Conservation (phyloP, 2,888 invertebrate species). For the Calameuta pallipes region DNA sequence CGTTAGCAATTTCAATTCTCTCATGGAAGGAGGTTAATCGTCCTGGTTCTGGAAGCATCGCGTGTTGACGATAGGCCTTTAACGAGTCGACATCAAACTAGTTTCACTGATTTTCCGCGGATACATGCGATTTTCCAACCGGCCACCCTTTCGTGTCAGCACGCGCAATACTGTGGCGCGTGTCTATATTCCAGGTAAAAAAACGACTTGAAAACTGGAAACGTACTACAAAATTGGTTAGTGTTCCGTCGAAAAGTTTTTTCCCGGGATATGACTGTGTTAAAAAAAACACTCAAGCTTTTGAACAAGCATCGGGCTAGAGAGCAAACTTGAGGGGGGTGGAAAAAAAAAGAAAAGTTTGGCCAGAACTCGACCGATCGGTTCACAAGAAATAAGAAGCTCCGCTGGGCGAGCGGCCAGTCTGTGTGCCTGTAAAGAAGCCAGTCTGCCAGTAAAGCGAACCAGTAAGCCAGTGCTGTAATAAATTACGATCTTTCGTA, state of each 20-base stretch:
- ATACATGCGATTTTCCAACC: conserved; percentile 38
- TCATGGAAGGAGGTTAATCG: background rate
- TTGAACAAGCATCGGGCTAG: background rate
- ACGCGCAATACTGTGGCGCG: background rate
- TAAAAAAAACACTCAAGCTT: background rate
- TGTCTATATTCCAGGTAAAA: background rate
- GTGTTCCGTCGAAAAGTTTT: background rate
- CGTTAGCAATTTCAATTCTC: background rate
- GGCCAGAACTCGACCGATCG: background rate
- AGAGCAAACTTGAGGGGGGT: background rate
- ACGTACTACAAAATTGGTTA: background rate
- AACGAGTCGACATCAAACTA: conserved; percentile 1
- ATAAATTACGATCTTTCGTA: conserved; percentile 7
- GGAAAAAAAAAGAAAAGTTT: background rate
- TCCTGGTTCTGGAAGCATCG: background rate
- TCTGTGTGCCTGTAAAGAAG: background rate
- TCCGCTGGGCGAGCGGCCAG: background rate
- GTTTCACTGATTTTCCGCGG: conserved; percentile 38
- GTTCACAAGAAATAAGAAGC: background rate
- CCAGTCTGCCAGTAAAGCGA: background rate
- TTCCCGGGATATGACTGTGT: background rate
- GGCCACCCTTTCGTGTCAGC: conserved; percentile 33
- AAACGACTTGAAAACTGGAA: background rate
- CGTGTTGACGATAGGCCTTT: background rate
- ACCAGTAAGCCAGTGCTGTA: conserved; percentile 3